Percentiles rank a stretch among this genome's conserved stretches.
phyloP scores from a whole-genome alignment of 2,113 vertebrate genomes.

The Montifringilla adamsi region DNA sequence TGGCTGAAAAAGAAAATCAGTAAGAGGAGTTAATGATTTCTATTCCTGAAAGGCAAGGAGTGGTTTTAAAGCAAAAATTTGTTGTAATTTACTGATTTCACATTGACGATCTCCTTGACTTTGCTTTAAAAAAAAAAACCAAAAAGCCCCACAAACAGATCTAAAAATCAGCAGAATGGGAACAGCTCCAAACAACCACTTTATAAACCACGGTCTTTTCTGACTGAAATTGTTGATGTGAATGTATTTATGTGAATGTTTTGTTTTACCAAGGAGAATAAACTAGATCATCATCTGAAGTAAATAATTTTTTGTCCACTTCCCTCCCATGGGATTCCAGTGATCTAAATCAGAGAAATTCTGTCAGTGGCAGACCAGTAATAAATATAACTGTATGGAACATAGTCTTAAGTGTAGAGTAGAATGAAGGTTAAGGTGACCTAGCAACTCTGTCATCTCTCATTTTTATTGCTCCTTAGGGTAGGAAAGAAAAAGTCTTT shows the following conservation, averaged over 20 bases:
- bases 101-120: neutral
- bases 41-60: neutral
- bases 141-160: neutral
- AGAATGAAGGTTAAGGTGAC: conserved; percentile 7
- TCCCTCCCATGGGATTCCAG: neutral
- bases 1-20: neutral
- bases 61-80: neutral
- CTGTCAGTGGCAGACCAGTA: neutral
- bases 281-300: neutral
- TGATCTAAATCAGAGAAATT: neutral
- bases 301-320: neutral
- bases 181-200: neutral
- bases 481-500: neutral
- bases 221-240: neutral
- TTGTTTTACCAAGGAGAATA: neutral
- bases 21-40: neutral
- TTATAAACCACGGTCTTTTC: neutral
- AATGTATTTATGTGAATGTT: neutral
- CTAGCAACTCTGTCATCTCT: neutral
- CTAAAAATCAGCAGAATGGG: neutral
- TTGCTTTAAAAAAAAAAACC: neutral
- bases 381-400: neutral
- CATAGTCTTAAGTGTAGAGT: neutral
- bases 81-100: neutral
- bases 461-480: conserved; percentile 25